Evolutionary conservation across 2,797 vertebrate species (phyloP), one percentile per base, ranked within the genome.

Genomic region (Syndactyla subalaris): DNA sequence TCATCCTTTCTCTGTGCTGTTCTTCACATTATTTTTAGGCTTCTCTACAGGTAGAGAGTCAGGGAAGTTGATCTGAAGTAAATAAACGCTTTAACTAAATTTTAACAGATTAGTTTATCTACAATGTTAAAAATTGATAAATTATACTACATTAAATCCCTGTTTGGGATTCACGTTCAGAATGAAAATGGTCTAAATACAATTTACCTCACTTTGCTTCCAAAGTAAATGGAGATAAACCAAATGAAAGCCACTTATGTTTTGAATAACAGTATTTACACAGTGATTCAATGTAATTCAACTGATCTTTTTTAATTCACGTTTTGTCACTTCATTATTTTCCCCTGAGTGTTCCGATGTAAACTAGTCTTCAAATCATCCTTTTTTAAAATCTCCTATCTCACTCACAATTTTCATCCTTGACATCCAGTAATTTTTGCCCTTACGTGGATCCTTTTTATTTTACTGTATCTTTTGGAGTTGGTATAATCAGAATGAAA

Each of bases 101-200:
- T 88, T 66, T 76, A 93, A 81, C 5, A 7, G 66, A 90, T 94
- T 86, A 66, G 58, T 80, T 89, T 90, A 90, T 70, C 83, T 73
- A 59, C 26, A 81, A 32, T 48, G 52, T 74, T 91, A 80, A 92
- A 49, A 92, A 79, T 82, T 29, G 71, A 91, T 82, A 93, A 89
- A 92, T 85, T 71, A 80, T 32, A 66, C 39, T 73, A 46, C 41
- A 79, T 85, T 80, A 94, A 89, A 79, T 51, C 34, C 41, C 57
- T 57, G 49, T 65, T 67, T 29, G 49, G 74, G 87, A 90, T n/a
- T 80, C 57, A 76, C 45, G 84, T 84, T 88, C 83, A 84, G 62
- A 92, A 94, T 52, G 15, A 89, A 92, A 94, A 89, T 66, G 22
- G 61, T 41, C 65, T 82, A 92, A 95, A 95, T 85, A 73, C 22